Base-by-base conservation (phyloP, 1,140 invertebrate species). In the Samia ricini region DNA sequence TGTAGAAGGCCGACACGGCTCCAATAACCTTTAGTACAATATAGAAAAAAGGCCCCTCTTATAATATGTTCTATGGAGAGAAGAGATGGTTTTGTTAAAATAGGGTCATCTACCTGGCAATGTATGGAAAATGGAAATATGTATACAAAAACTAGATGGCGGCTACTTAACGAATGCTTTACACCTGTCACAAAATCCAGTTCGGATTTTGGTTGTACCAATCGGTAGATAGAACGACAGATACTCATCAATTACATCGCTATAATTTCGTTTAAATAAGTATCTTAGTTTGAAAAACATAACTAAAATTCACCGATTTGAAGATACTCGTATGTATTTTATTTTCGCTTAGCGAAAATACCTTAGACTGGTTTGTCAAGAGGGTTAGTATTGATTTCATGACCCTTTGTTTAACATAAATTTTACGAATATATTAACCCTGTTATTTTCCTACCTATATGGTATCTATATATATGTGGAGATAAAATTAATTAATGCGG, bases 171-270 rank as follows among this genome's bases (percentile, higher is more conserved):
- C 69, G 68, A 68, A 73, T 66, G 66, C 71, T 77, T 77, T 79
- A 76, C 84, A 87, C 84, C 84, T 87, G 84, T 75, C 65, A 60
- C 57, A n/a, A n/a, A n/a, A n/a, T n/a, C n/a, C n/a, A n/a, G n/a
- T 59, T 58, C 48, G 49, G 62, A 78, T 68, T 60, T 65, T 63
- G 63, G 61, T 69, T 62, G 62, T 66, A 63, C 52, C 51, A 55
- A 50, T 49, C 4, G 12, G 1, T 3, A 10, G 12, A 42, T 15
- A 42, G 4, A 42, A 15, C 33, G 7, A 42, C 33, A 42, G 15
- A 42, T n/a, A n/a, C n/a, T n/a, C n/a, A n/a, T n/a, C n/a, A n/a
- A n/a, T n/a, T n/a, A n/a, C n/a, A n/a, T n/a, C n/a, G n/a, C n/a
- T n/a, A n/a, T n/a, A n/a, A n/a, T n/a, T n/a, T n/a, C n/a, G n/a